Conservation (phyloP, 2,113 vertebrate species). For the Rissa tridactyla region DNA sequence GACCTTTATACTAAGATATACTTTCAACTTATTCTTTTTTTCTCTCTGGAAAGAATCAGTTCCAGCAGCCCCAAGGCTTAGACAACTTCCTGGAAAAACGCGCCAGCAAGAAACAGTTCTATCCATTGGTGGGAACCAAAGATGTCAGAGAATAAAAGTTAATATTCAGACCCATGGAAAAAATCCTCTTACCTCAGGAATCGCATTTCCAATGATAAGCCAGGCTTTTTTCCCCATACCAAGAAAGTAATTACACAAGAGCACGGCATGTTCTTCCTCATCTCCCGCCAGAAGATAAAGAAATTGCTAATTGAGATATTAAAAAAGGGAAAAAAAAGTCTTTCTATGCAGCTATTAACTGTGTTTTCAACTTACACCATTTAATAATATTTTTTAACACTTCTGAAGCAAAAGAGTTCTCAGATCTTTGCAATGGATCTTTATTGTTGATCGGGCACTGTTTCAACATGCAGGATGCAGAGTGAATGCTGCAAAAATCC, state of each 20-base stretch:
- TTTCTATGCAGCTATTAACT: neutral
- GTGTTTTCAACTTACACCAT: neutral
- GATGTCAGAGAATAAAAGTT: neutral
- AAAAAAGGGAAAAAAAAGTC: neutral
- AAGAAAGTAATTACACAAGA: conserved; percentile 95
- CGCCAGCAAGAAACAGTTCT: neutral
- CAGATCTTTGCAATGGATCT: neutral
- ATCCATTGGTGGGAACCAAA: neutral
- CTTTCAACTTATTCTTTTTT: neutral
- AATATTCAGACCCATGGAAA: neutral
- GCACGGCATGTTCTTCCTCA: conserved; percentile 91
- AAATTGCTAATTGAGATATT: conserved; percentile 83
- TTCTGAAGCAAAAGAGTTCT: neutral
- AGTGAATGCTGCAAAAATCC: neutral
- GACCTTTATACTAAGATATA: neutral
- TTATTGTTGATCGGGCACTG: neutral
- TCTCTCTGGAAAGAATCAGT: neutral
- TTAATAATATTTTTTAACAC: neutral
- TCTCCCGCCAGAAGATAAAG: conserved; percentile 93
- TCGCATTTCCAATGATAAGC: conserved; percentile 89
- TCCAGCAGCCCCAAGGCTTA: neutral
- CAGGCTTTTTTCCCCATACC: conserved; percentile 91
- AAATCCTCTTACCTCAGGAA: conserved; percentile 85
- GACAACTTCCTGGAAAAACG: neutral
- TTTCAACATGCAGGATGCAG: neutral